Percentiles rank a stretch among this genome's conserved stretches.
These are phyloP conservation scores for Ephestia elutella DNA, from an alignment of 1,140 invertebrate species.

Conservation along the genomic window DNA sequence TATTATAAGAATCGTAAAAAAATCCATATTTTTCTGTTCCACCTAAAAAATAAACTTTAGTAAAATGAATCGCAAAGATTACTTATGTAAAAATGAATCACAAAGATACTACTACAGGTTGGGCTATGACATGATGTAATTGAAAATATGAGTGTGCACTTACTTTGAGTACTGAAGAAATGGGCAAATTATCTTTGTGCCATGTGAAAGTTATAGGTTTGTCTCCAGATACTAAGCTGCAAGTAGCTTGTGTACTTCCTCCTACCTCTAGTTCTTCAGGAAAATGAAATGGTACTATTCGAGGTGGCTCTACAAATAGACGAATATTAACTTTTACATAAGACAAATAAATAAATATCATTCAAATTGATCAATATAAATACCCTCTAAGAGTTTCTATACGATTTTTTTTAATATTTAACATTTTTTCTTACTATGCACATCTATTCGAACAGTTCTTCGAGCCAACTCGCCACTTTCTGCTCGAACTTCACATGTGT, in stretches of 20 bases:
- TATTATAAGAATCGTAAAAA: constrained; percentile 80
- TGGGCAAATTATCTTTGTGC: constrained; percentile 67
- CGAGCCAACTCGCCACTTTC: constrained; percentile 62
- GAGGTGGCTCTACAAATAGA: constrained; percentile 51
- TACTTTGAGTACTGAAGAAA: constrained; percentile 59
- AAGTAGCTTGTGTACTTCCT: constrained; percentile 68
- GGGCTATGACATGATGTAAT: too few species aligned
- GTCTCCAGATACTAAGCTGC: constrained; percentile 63
- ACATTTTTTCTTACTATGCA: constrained; percentile 56
- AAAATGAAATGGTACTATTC: constrained; percentile 63
- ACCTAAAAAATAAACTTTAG: constrained; percentile 33
- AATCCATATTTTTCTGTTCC: constrained; percentile 70
- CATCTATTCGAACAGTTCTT: constrained; percentile 59
- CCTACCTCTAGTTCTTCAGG: constrained; percentile 68
- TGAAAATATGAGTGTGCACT: constrained; percentile 1
- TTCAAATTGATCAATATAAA: too few species aligned
- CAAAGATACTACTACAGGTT: too few species aligned
- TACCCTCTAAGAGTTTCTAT: too few species aligned
- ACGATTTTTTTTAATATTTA: background rate
- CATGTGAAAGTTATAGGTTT: constrained; percentile 68
- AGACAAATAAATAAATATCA: background rate
- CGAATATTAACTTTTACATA: constrained; percentile 12
- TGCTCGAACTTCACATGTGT: constrained; percentile 63
- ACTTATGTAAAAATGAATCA: background rate
- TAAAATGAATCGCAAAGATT: background rate